Conservation (phyloP, 2,888 invertebrate species). For the Erebia epiphron region DNA sequence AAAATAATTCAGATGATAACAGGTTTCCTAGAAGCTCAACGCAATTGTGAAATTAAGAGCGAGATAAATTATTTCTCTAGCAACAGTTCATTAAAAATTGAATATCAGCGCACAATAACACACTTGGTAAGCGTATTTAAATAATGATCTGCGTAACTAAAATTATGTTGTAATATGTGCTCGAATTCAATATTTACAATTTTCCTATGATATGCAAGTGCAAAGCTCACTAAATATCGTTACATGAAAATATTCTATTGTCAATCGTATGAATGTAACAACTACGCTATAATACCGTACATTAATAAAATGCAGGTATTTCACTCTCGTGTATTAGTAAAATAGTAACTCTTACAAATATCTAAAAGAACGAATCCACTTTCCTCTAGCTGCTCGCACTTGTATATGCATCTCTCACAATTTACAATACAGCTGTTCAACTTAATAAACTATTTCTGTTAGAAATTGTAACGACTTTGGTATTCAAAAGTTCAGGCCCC, state of each 20-base stretch:
- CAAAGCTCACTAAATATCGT: conserved; percentile 81
- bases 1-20: conserved; percentile 37
- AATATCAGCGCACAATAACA: conserved; percentile 33
- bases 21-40: conserved; percentile 21
- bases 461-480: conserved; percentile 80
- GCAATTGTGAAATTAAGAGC: conserved; percentile 20
- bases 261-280: conserved; percentile 55
- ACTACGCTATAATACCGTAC: conserved; percentile 62
- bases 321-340: conserved; percentile 30
- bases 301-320: conserved; percentile 50
- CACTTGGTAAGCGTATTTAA: conserved; percentile 37
- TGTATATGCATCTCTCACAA: conserved; percentile 76
- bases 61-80: conserved; percentile 22
- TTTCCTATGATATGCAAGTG: conserved; percentile 81
- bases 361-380: conserved; percentile 64
- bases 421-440: conserved; percentile 67
- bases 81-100: conserved; percentile 37
- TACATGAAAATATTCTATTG: conserved; percentile 56
- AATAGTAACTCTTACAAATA: conserved; percentile 64
- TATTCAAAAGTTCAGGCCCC: conserved; percentile 65
- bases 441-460: conserved; percentile 75
- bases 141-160: conserved; percentile 32
- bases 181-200: conserved; percentile 71
- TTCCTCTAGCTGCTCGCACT: conserved; percentile 78
- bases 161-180: conserved; percentile 51